Evolutionary conservation across 2,888 invertebrate genomes (phyloP).

Genomic region (Himalopsyche anomala): DNA sequence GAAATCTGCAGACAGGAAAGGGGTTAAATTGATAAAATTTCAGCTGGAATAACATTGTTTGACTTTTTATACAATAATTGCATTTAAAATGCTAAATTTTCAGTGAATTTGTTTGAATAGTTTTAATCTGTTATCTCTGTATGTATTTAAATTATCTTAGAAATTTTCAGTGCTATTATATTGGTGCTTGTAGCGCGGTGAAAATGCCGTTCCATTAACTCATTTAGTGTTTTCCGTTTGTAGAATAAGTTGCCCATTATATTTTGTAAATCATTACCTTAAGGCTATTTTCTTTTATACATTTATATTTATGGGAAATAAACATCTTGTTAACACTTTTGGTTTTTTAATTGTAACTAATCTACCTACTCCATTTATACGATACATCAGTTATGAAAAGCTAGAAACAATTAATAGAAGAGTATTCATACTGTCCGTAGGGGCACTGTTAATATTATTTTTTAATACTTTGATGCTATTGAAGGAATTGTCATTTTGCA

Average conservation of each 20-base stretch:
- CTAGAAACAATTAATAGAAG: no score
- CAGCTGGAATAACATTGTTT: not conserved
- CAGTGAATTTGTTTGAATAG: not conserved
- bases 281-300: constrained; percentile 50
- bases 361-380: no score
- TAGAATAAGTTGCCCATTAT: not conserved
- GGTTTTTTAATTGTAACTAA: constrained; percentile 2
- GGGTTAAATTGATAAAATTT: not conserved
- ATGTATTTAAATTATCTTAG: not conserved
- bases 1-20: no score
- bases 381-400: no score
- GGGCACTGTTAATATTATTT: no score
- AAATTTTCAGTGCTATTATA: not conserved
- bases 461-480: no score
- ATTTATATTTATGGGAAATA: constrained; percentile 54
- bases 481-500: no score
- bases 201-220: constrained; percentile 1
- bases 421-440: no score
- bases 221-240: constrained; percentile 1
- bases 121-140: not conserved
- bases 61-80: not conserved
- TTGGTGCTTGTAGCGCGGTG: constrained; percentile 6
- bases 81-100: constrained; percentile 7
- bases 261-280: constrained; percentile 4
- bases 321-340: constrained; percentile 33